Base-by-base conservation (phyloP, 2,797 vertebrate genomes). In the Pygocentrus nattereri region DNA sequence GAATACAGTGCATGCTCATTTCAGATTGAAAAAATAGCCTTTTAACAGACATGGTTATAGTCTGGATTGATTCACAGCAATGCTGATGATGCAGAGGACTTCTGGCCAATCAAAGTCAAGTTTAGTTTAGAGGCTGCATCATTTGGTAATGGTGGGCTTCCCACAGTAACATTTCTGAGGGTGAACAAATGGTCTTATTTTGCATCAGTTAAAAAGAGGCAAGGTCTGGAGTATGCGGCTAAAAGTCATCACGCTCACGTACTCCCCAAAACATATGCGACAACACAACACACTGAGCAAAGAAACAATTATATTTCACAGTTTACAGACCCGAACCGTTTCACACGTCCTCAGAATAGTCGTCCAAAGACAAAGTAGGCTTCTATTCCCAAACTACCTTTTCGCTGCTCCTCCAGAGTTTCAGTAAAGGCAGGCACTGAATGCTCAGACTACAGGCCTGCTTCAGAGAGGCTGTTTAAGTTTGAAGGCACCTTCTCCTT, bases 401-500 rank as follows among this genome's bases (percentile, higher is more conserved):
- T 64, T 7, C 25, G 56, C 73, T 76, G 58, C 54, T 54, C 41
- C 11, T 13, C 31, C 41, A 25, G 47, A 23, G 50, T 71, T 50
- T 41, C 27, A 12, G 58, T 86, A 89, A 69, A 82, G 76, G 79
- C 82, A 81, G 88, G 91, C 84, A 82, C 79, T 87, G 77, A 90
- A 82, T 62, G 89, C 92, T 89, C 78, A 84, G 85, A 93, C 91
- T 38, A 74, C 82, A 88, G 83, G 92, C 93, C 91, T 84, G 74
- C 83, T 70, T 83, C 86, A 47, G 30, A 76, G 73, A 76, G 84
- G 80, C 62, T 76, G 68, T 87, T 90, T 83, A 82, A 70, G 83
- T 79, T 87, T 84, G 86, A 94, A 94, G 93, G 93, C 93, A 93
- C 92, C 91, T 89, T 86, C 89, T 93, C 87, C 82, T 89, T 89